Evolutionary conservation across 2,797 vertebrate genomes (phyloP).

Genomic region (Pantherophis vulpinus): DNA sequence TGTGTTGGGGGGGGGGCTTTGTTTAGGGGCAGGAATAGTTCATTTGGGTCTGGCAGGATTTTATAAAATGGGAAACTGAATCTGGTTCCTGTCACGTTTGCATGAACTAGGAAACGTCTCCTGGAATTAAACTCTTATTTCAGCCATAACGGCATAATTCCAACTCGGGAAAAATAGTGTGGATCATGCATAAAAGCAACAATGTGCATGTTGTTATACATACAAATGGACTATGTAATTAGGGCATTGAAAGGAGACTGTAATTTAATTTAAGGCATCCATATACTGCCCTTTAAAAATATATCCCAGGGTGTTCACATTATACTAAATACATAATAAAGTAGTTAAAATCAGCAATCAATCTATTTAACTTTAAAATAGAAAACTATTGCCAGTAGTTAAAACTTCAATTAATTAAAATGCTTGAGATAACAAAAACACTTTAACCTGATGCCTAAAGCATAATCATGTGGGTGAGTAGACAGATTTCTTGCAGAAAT

Average conservation of each 20-base stretch:
- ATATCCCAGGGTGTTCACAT: neutral
- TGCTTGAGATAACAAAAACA: neutral
- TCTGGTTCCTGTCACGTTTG: neutral
- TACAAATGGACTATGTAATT: neutral
- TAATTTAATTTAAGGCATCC: neutral
- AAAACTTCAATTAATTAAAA: neutral
- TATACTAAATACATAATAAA: neutral
- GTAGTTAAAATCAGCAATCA: neutral
- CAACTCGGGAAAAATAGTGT: neutral
- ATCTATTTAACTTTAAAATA: neutral
- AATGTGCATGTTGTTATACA: neutral
- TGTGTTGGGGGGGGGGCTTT: neutral
- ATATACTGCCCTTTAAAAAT: neutral
- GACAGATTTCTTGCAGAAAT: neutral
- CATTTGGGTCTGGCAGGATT: neutral
- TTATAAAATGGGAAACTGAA: neutral
- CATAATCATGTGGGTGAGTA: neutral
- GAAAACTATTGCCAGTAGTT: neutral
- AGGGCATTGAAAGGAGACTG: neutral
- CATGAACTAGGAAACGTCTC: neutral
- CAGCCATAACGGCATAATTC: neutral
- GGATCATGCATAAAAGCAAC: neutral
- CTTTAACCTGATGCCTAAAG: neutral
- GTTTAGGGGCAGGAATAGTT: neutral
- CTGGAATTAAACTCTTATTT: neutral